phyloP scores from a whole-genome alignment of 2,113 vertebrate species.

The Plecotus auritus region DNA sequence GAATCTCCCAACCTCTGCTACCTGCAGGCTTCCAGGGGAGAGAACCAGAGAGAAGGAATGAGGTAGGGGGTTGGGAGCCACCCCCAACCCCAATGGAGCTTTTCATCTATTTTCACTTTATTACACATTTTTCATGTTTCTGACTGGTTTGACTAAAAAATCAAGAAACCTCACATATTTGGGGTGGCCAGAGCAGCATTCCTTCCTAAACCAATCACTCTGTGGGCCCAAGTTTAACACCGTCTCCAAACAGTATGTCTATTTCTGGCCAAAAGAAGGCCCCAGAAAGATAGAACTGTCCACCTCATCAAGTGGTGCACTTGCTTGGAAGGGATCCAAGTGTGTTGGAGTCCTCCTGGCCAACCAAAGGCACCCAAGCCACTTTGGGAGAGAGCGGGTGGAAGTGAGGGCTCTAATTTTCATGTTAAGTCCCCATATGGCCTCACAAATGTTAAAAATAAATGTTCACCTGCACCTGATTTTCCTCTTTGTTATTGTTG shows the following conservation, averaged over 20 bases:
- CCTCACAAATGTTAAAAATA: constrained; percentile 71
- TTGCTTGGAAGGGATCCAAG: constrained; percentile 35
- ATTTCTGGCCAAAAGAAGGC: constrained; percentile 26
- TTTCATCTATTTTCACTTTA: not conserved
- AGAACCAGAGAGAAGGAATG: not conserved
- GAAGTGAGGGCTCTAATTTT: constrained; percentile 53
- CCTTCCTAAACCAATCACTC: not conserved
- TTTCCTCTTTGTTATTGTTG: constrained; percentile 56
- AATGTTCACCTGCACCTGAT: constrained; percentile 74
- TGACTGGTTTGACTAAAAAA: not conserved
- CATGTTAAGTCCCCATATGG: constrained; percentile 65
- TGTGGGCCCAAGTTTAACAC: not conserved
- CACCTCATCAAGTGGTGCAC: not conserved
- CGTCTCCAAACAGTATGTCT: constrained; percentile 17
- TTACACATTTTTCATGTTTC: not conserved
- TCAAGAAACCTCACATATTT: not conserved
- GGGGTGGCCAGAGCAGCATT: not conserved
- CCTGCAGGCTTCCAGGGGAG: not conserved
- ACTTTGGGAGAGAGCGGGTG: not conserved
- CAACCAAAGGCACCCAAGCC: not conserved
- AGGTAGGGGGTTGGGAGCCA: not conserved
- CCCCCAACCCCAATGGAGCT: rapidly evolving
- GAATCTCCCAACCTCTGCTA: not conserved
- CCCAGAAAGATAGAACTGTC: constrained; percentile 30
- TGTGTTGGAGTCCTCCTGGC: not conserved